Conservation (phyloP, 2,797 vertebrate genomes). For the Columba guinea region DNA sequence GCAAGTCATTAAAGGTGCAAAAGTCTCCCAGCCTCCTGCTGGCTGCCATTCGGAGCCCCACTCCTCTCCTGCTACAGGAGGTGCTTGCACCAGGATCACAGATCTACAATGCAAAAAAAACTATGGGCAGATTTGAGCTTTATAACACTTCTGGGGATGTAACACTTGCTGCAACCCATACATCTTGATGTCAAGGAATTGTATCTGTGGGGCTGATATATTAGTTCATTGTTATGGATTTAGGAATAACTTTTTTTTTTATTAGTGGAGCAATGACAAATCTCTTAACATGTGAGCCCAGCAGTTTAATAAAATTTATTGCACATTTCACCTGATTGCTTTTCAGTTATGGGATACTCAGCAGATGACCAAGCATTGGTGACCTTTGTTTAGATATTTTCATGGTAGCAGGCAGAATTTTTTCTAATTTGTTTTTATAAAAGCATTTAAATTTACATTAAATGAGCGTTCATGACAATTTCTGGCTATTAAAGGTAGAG, state of each 20-base stretch:
- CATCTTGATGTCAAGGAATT: conserved; percentile 31
- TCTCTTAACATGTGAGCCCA: not conserved
- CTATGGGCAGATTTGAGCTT: conserved; percentile 49
- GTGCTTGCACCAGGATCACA: conserved; percentile 27
- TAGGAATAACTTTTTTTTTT: conserved; percentile 45
- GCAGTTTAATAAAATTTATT: conserved; percentile 24
- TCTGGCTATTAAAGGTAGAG: not conserved
- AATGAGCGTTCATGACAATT: not conserved
- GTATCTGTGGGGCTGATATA: conserved; percentile 37
- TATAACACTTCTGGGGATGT: conserved; percentile 61
- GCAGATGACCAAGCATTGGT: not conserved
- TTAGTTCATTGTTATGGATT: conserved; percentile 62
- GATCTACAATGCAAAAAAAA: conserved; percentile 46
- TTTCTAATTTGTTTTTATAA: not conserved
- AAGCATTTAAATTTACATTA: not conserved
- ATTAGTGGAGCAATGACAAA: not conserved
- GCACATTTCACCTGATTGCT: not conserved
- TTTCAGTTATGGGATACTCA: not conserved
- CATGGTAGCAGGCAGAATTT: not conserved
- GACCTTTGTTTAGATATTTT: not conserved
- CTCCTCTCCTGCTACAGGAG: conserved; percentile 41
- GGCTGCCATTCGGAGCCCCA: conserved; percentile 57
- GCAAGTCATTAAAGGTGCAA: conserved; percentile 72
- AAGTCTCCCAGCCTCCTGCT: conserved; percentile 64
- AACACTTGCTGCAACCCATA: conserved; percentile 45